A percentile compares a stretch with the other conserved stretches of the same genome.
These are phyloP conservation scores for Tachuris rubrigastra DNA, from an alignment of 2,113 vertebrate genomes.

Conservation along the genomic window DNA sequence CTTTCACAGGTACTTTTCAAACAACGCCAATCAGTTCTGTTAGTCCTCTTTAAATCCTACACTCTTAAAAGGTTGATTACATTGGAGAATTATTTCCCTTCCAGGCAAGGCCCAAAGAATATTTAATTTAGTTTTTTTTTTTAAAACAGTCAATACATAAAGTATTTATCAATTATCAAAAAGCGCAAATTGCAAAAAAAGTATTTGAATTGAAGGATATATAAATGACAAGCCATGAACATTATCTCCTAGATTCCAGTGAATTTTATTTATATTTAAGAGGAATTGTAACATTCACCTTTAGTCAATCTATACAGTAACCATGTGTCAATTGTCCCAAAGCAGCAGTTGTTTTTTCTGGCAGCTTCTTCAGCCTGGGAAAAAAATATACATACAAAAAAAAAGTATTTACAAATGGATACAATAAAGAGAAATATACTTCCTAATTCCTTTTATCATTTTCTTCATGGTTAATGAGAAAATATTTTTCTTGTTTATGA, in stretches of 20 bases:
- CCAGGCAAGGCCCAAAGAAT: background rate
- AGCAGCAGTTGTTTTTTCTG: constrained; percentile 86
- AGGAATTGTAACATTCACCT: constrained; percentile 70
- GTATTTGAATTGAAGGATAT: background rate
- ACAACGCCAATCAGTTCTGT: background rate
- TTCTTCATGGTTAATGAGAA: background rate
- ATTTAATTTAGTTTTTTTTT: background rate
- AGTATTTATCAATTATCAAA: background rate
- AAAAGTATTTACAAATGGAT: background rate
- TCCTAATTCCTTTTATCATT: background rate
- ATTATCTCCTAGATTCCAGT: background rate
- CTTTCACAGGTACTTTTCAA: background rate
- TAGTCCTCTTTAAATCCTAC: background rate
- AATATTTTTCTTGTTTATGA: background rate
- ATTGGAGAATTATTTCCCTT: background rate
- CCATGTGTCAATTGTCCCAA: constrained; percentile 96
- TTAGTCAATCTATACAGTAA: constrained; percentile 91
- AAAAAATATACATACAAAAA: background rate
- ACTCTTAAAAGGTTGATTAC: background rate
- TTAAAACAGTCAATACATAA: background rate
- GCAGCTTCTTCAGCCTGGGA: constrained; percentile 83
- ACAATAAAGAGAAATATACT: background rate
- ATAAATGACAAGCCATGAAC: background rate
- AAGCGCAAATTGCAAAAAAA: background rate
- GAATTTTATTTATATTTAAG: background rate